These are phyloP conservation scores for Acromyrmex heyeri DNA, from an alignment of 1,140 invertebrate species.

Conservation along the genomic window DNA sequence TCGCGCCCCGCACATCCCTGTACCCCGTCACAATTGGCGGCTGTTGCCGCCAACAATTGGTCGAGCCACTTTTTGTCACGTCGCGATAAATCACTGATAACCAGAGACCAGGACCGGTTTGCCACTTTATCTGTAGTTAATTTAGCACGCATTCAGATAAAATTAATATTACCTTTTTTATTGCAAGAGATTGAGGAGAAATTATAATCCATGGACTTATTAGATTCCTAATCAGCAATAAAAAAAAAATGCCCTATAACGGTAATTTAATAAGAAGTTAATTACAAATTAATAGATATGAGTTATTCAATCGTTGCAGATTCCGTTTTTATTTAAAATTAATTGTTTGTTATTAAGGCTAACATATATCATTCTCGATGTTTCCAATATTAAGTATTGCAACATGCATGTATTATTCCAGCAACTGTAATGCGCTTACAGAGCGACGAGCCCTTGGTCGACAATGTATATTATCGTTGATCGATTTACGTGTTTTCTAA, in stretches of 20 bases:
- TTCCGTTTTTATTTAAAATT: not conserved
- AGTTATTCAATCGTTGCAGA: not conserved
- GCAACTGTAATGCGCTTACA: slow-evolving; percentile 13
- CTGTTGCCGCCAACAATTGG: slow-evolving; percentile 35
- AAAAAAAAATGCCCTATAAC: not conserved
- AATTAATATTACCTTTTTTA: not conserved
- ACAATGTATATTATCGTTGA: not conserved
- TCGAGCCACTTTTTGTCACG: slow-evolving; percentile 35
- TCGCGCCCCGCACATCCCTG: slow-evolving; percentile 8
- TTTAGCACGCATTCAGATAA: not conserved
- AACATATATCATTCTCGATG: not conserved
- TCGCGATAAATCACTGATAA: slow-evolving; percentile 50
- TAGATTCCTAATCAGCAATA: not conserved
- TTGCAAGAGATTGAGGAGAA: not conserved
- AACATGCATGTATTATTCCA: not conserved
- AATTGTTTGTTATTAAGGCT: not conserved
- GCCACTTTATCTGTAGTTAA: not conserved
- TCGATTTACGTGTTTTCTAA: slow-evolving; percentile 53
- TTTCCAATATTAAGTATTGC: not conserved
- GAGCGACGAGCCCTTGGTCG: slow-evolving; percentile 1
- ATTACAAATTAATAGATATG: not conserved
- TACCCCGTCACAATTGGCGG: not conserved
- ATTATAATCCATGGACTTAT: not conserved
- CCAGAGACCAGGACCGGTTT: not conserved
- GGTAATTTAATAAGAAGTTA: not conserved